phyloP scores from a whole-genome alignment of 2,888 invertebrate species.

The Nysson spinosus region DNA sequence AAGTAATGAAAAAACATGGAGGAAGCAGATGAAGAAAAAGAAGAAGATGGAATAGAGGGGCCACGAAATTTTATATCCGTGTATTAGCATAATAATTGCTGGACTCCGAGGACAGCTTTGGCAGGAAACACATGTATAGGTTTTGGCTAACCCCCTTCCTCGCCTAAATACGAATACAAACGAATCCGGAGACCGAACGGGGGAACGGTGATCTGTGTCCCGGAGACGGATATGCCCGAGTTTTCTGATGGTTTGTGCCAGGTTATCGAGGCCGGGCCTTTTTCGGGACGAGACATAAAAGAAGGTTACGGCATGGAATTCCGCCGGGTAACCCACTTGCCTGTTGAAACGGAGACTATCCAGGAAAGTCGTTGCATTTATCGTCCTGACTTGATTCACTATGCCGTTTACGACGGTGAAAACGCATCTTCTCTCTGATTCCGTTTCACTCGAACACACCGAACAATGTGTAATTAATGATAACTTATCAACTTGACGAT shows the following conservation, averaged over 20 bases:
- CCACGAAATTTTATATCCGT: constrained; percentile 58
- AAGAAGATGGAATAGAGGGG: constrained; percentile 27
- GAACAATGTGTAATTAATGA: constrained; percentile 43
- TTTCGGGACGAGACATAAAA: constrained; percentile 43
- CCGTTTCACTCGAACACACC: constrained; percentile 27
- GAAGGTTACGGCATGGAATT: constrained; percentile 57
- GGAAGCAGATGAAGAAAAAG: constrained; percentile 17
- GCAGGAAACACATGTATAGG: constrained; percentile 14
- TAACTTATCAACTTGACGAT: constrained; percentile 48
- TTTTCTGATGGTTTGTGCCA: constrained; percentile 46
- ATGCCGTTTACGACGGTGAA: constrained; percentile 18
- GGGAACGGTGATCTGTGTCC: constrained; percentile 28
- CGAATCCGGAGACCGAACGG: not conserved
- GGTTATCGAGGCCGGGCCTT: constrained; percentile 45
- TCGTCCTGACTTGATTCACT: constrained; percentile 18
- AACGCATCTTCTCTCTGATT: constrained; percentile 15
- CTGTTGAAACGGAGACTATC: constrained; percentile 39
- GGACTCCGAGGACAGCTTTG: constrained; percentile 31
- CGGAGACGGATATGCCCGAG: constrained; percentile 43
- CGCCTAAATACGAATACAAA: not conserved
- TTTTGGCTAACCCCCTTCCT: constrained; percentile 1
- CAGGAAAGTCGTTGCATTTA: constrained; percentile 19
- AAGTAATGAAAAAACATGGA: not conserved
- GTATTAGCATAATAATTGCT: constrained; percentile 75
- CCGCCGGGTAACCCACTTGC: constrained; percentile 66